A percentile compares a stretch with the other conserved stretches of the same genome.
Conservation (phyloP, 2,113 vertebrate species). For the Myotis lucifugus region DNA sequence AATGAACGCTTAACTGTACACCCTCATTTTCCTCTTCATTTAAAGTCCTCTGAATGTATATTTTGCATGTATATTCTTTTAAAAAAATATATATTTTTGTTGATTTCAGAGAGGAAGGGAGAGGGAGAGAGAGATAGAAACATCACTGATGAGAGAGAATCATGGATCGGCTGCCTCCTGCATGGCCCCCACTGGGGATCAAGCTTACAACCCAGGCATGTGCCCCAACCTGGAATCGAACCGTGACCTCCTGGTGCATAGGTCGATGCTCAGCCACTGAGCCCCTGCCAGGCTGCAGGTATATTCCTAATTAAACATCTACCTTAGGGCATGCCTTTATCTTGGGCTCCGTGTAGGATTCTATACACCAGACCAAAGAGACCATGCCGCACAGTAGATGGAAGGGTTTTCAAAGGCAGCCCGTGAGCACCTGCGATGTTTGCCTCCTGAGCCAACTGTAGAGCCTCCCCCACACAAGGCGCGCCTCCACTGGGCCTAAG, state of each 20-base stretch:
- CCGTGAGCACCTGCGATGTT: not conserved
- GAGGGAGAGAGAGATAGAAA: too few species aligned
- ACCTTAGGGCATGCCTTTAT: not conserved
- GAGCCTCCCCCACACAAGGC: not conserved
- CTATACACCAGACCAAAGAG: not conserved
- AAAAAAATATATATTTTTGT: too few species aligned
- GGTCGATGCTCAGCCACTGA: too few species aligned
- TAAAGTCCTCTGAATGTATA: not conserved
- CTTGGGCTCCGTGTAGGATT: not conserved
- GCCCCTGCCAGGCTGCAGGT: not conserved
- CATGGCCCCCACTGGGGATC: too few species aligned
- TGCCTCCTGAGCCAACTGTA: not conserved
- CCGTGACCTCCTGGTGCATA: too few species aligned
- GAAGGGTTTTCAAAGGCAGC: conserved; percentile 11
- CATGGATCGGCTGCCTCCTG: too few species aligned
- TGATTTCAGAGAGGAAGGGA: too few species aligned
- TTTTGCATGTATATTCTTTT: not conserved
- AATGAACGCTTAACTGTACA: not conserved
- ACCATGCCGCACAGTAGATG: not conserved
- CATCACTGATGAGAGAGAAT: too few species aligned
- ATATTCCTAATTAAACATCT: not conserved
- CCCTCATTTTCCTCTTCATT: not conserved
- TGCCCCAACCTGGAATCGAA: too few species aligned
- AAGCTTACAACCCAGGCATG: too few species aligned
- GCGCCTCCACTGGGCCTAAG: conserved; percentile 46